Percentiles rank a stretch among this genome's conserved stretches.
phyloP scores from a whole-genome alignment of 2,113 vertebrate species.

The Electrona antarctica region DNA sequence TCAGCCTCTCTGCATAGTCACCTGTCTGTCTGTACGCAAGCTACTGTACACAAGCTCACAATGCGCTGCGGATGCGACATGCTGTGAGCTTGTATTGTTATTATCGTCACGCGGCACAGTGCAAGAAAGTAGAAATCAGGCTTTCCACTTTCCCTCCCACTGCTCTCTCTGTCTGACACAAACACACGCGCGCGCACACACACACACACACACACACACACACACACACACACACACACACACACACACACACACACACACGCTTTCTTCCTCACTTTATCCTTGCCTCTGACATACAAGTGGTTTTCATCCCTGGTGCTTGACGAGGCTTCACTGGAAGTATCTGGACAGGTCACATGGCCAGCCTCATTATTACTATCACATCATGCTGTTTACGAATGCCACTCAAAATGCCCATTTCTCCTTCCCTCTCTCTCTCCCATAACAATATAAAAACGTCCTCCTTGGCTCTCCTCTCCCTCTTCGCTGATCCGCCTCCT shows the following conservation, averaged over 20 bases:
- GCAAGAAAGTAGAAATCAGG: too few species aligned
- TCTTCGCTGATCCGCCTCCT: neutral
- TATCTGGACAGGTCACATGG: slow-evolving; percentile 39
- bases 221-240: too few species aligned
- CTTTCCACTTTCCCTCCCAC: neutral
- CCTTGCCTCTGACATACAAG: slow-evolving; percentile 28
- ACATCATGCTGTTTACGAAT: slow-evolving; percentile 21
- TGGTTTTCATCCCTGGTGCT: slow-evolving; percentile 41
- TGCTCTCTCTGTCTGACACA: neutral
- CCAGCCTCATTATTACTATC: slow-evolving; percentile 15
- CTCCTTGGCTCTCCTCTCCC: slow-evolving; percentile 10
- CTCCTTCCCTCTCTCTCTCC: neutral
- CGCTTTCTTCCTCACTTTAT: slow-evolving; percentile 5
- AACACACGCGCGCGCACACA: too few species aligned
- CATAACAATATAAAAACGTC: too few species aligned
- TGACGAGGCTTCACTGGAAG: slow-evolving; percentile 26
- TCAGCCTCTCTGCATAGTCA: neutral
- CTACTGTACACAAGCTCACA: too few species aligned
- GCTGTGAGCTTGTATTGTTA: too few species aligned
- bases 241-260: neutral
- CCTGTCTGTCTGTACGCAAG: too few species aligned
- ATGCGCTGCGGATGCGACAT: too few species aligned
- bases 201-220: too few species aligned
- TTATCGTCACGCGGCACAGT: too few species aligned
- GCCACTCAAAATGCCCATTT: neutral